These are phyloP conservation scores for Busseola fusca DNA, from an alignment of 2,888 invertebrate genomes.

Conservation along the genomic window DNA sequence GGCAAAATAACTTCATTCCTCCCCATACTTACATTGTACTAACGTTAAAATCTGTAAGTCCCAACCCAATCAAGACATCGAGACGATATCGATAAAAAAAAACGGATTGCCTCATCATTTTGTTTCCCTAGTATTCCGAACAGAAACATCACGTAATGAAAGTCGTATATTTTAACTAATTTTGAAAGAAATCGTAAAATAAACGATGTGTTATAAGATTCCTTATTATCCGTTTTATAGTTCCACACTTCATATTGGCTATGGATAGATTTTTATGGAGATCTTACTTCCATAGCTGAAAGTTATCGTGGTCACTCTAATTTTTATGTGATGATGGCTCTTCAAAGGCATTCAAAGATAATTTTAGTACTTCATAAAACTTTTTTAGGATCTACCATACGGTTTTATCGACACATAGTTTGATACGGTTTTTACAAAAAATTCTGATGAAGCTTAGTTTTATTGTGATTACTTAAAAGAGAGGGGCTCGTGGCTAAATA, in stretches of 20 bases:
- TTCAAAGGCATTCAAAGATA: slow-evolving; percentile 29
- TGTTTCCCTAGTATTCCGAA: slow-evolving; percentile 47
- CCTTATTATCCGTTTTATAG: slow-evolving; percentile 51
- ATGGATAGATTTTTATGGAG: slow-evolving; percentile 52
- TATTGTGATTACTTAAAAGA: slow-evolving; percentile 16
- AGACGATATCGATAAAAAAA: slow-evolving; percentile 55
- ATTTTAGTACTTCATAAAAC: slow-evolving; percentile 59
- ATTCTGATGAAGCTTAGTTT: slow-evolving; percentile 17
- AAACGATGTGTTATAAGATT: slow-evolving; percentile 50
- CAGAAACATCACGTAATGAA: slow-evolving; percentile 46
- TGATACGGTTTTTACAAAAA: slow-evolving; percentile 7
- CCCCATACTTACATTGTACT: not conserved
- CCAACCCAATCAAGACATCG: slow-evolving; percentile 49
- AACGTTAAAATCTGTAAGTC: slow-evolving; percentile 35
- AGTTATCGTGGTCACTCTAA: slow-evolving; percentile 55
- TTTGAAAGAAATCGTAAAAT: slow-evolving; percentile 58
- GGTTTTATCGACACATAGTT: slow-evolving; percentile 27
- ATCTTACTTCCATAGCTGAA: slow-evolving; percentile 53
- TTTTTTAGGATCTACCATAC: slow-evolving; percentile 41
- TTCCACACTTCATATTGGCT: slow-evolving; percentile 55
- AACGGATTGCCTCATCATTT: slow-evolving; percentile 34
- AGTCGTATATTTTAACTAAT: slow-evolving; percentile 50
- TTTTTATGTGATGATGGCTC: slow-evolving; percentile 57
- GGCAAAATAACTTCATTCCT: not conserved
- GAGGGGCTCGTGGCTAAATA: no score